Conservation (phyloP, 2,797 vertebrate species). For the Tinamus major region DNA sequence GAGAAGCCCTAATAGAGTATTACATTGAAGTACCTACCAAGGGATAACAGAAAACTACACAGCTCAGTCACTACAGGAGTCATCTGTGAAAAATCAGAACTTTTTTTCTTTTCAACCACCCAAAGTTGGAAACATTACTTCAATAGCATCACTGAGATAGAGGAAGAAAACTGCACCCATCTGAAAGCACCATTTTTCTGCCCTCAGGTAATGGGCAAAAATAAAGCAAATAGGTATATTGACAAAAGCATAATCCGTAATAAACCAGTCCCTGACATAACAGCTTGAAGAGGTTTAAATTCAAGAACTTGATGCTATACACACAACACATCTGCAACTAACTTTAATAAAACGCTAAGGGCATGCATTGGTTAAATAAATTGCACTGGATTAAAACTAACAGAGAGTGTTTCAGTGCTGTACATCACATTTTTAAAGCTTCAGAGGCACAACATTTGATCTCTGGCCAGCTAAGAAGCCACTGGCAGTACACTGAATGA, state of each 20-base stretch:
- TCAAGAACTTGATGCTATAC: not conserved
- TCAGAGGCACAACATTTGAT: not conserved
- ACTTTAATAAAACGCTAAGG: not conserved
- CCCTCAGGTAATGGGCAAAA: conserved; percentile 2
- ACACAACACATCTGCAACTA: not conserved
- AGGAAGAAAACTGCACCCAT: not conserved
- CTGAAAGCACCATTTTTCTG: conserved; percentile 2
- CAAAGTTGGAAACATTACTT: not conserved
- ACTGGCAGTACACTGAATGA: not conserved
- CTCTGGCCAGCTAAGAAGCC: not conserved
- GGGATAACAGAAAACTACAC: not conserved
- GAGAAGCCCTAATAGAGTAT: not conserved
- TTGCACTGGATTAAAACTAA: not conserved
- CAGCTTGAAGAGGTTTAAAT: not conserved
- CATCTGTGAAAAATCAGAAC: not conserved
- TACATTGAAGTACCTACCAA: not conserved
- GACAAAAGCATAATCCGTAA: not conserved
- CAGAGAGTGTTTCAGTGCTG: not conserved
- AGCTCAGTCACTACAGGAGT: not conserved
- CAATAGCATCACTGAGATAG: not conserved
- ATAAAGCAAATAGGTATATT: not conserved
- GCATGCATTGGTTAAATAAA: not conserved
- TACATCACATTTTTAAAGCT: not conserved
- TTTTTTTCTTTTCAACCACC: not conserved
- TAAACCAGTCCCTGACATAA: not conserved